Evolutionary conservation across 1,140 invertebrate species (phyloP), one percentile per base, ranked within the genome.

Genomic region (Achroia grisella): DNA sequence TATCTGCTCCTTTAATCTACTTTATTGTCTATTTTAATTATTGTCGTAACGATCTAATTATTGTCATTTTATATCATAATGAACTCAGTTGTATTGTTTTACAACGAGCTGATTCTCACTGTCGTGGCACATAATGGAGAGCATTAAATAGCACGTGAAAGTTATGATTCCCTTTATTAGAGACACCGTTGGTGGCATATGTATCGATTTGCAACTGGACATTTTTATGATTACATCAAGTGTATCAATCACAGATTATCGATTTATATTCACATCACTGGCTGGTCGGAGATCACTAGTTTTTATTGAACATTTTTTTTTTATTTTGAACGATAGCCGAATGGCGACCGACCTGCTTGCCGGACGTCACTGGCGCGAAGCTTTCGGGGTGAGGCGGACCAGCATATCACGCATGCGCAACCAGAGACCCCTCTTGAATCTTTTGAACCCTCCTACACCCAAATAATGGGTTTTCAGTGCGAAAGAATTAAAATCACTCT

Each of bases 331-430:
- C 33, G 35, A 12, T 37, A 52, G 27, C 27, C 35, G 44, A 51
- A 61, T 58, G 55, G 46, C 42, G 44, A 46, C 54, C 56, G 54
- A 44, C 40, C 45, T 45, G 49, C 28, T 34, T 50, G 52, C 50
- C 49, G 60, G 36, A 47, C 60, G 56, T 49, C 53, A 67, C 74
- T 76, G 74, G 77, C 74, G 76, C 74, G 74, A 80, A 76, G 67
- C 17, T 46, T 17, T 49, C 45, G 42, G 62, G 52, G 51, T 55
- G 57, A 43, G 60, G 32, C 44, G 58, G 35, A 28, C 41, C 52
- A 44, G 47, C 37, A 40, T 41, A 36, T 9, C n/a, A 10, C 66
- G 72, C 76, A 78, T 76, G 74, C 74, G 74, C 44, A 10, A 39
- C 27, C 33, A 14, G 28, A 39, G 39, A 13, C 36, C 14, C 30